These are phyloP conservation scores for Aporrectodea caliginosa DNA, from an alignment of 1,140 invertebrate species.

Conservation along the genomic window DNA sequence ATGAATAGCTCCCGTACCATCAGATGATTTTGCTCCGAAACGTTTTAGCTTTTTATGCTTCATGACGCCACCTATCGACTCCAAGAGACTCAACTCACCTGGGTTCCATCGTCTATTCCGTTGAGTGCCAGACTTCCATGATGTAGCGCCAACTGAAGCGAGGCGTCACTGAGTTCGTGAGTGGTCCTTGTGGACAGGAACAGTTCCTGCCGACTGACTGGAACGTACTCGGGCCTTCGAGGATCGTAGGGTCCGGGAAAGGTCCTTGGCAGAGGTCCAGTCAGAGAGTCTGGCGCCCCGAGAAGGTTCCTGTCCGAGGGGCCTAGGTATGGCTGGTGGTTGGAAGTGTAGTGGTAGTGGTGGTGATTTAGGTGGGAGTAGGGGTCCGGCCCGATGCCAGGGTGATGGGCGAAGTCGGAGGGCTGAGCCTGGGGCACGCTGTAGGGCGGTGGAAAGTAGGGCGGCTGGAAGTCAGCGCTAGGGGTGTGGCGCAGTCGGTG, in stretches of 20 bases:
- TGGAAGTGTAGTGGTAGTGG: background rate
- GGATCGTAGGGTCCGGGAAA: background rate
- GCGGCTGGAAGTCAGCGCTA: slow-evolving; percentile 16
- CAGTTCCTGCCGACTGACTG: slow-evolving; percentile 11
- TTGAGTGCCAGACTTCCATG: slow-evolving; percentile 16
- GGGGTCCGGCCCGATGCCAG: background rate
- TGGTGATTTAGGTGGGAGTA: slow-evolving; percentile 16
- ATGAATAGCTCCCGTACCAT: no score
- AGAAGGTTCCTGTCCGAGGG: background rate
- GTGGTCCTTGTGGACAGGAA: slow-evolving; percentile 9
- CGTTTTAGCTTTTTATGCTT: no score
- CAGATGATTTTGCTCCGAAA: no score
- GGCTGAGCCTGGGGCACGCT: slow-evolving; percentile 15
- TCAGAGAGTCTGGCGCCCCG: background rate
- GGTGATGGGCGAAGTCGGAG: background rate
- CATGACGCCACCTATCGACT: no score
- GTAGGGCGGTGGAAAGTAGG: slow-evolving; percentile 23
- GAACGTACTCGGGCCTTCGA: background rate
- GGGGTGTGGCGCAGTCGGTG: slow-evolving; percentile 21
- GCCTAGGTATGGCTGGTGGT: background rate
- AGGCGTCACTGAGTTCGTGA: slow-evolving; percentile 14
- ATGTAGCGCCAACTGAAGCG: slow-evolving; percentile 18
- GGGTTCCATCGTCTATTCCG: background rate
- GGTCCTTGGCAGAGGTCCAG: background rate
- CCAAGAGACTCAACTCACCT: no score